Conservation (phyloP, 2,888 invertebrate species). For the Gandaritis pyraliata region DNA sequence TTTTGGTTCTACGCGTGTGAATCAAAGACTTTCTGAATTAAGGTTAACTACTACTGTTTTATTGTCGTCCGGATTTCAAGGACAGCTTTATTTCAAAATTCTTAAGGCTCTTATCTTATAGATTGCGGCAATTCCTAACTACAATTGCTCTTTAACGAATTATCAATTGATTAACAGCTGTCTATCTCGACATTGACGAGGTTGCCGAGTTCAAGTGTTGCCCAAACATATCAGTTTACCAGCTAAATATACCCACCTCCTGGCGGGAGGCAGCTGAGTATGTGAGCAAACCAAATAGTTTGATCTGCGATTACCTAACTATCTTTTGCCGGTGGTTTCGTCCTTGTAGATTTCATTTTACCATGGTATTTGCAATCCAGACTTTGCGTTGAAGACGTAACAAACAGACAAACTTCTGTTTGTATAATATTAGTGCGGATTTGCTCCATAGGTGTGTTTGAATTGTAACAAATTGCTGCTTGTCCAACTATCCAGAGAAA, state of each 20-base stretch:
- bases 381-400: no score
- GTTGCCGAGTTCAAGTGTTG: conserved; percentile 12
- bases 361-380: no score
- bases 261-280: background rate
- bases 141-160: conserved; percentile 45
- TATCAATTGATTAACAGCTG: conserved; percentile 42
- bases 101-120: no score
- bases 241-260: background rate
- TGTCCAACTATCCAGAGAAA: background rate
- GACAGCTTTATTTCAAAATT: no score
- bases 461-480: background rate
- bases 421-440: no score
- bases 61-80: no score
- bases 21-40: no score
- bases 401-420: no score
- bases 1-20: no score
- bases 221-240: conserved; percentile 18
- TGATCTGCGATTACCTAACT: background rate
- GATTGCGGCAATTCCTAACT: background rate
- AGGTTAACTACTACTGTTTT: no score
- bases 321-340: no score
- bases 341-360: no score
- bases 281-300: background rate
- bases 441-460: background rate
- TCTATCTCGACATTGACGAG: conserved; percentile 16